Conservation (phyloP, 2,113 vertebrate species). For the Pluvianellus socialis region DNA sequence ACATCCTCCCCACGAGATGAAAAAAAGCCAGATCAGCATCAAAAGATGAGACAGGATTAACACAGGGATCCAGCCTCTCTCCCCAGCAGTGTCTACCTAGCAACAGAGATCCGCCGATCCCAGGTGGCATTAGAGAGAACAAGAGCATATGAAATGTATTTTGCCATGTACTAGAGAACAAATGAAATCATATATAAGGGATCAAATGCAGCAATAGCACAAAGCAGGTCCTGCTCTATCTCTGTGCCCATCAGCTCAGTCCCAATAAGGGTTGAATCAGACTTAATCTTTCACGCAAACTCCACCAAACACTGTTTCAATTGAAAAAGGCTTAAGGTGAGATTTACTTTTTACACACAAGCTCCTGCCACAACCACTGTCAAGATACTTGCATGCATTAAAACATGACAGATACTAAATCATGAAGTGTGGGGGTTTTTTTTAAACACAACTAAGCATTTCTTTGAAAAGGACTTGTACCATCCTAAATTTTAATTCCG, state of each 20-base stretch:
- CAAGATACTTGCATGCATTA: neutral
- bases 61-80: neutral
- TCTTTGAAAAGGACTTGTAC: neutral
- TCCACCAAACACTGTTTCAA: neutral
- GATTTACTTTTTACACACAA: neutral
- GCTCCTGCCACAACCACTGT: neutral
- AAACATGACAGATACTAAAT: neutral
- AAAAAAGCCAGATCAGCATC: neutral
- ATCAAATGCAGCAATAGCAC: neutral
- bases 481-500: neutral
- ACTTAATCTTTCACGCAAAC: neutral
- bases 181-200: neutral
- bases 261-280: neutral
- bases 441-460: neutral
- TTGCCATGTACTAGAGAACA: neutral
- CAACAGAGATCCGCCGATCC: neutral
- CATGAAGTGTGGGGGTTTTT: neutral
- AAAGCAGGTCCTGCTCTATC: neutral
- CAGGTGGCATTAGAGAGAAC: neutral
- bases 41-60: neutral
- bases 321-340: slow-evolving; percentile 32
- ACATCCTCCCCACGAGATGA: neutral
- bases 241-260: neutral
- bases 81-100: neutral
- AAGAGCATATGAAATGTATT: neutral